phyloP scores from a whole-genome alignment of 2,888 invertebrate species.

The Heliconius sara region DNA sequence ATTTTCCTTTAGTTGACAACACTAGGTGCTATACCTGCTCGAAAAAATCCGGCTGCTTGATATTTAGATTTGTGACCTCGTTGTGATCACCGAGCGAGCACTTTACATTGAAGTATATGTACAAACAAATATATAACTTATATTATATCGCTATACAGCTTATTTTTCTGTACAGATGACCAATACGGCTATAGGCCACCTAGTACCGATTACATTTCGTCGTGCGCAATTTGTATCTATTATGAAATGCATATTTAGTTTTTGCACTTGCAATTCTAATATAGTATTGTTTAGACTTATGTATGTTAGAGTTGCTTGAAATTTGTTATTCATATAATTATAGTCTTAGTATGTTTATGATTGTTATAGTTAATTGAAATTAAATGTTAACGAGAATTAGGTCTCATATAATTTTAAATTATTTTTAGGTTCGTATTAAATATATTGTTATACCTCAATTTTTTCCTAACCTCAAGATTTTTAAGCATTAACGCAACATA shows the following conservation, averaged over 20 bases:
- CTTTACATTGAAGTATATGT: slow-evolving; percentile 57
- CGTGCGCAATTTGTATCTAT: slow-evolving; percentile 68
- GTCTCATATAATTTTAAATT: too few species aligned
- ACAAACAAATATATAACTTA: slow-evolving; percentile 51
- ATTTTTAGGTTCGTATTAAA: too few species aligned
- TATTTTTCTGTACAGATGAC: slow-evolving; percentile 47
- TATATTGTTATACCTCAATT: neutral
- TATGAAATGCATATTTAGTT: slow-evolving; percentile 59
- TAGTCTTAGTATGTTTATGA: neutral
- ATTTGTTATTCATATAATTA: neutral
- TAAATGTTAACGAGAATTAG: neutral
- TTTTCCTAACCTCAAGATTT: neutral
- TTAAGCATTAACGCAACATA: neutral
- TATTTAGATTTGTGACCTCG: slow-evolving; percentile 77
- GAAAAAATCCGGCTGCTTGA: slow-evolving; percentile 72
- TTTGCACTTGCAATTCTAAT: slow-evolving; percentile 43
- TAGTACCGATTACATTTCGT: slow-evolving; percentile 61
- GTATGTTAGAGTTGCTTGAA: neutral
- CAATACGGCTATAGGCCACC: slow-evolving; percentile 50
- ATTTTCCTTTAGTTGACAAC: slow-evolving; percentile 48
- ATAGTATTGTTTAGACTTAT: slow-evolving; percentile 32
- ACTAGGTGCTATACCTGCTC: slow-evolving; percentile 52
- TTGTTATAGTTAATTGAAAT: neutral
- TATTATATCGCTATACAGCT: slow-evolving; percentile 50
- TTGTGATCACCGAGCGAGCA: slow-evolving; percentile 65